phyloP scores from a whole-genome alignment of 2,888 invertebrate species.

The Trypoxylon attenuatum region DNA sequence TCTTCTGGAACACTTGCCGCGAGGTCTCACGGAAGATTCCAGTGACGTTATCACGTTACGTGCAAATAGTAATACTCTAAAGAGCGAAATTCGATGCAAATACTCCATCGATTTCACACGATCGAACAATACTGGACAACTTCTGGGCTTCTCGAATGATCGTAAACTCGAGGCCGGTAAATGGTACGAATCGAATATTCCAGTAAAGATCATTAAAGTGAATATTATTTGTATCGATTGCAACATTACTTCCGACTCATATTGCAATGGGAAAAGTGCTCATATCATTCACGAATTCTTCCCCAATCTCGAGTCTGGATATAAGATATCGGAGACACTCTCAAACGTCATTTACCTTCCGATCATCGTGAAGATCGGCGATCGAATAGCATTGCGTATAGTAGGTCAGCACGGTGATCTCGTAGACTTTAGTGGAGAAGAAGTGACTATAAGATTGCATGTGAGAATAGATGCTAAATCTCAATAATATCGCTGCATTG shows the following conservation, averaged over 20 bases:
- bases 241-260: neutral
- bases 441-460: neutral
- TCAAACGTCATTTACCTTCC: neutral
- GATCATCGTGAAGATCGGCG: neutral
- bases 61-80: neutral
- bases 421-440: neutral
- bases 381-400: neutral
- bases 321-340: neutral
- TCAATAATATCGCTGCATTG: too few species aligned
- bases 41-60: neutral
- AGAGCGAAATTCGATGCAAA: neutral
- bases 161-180: neutral
- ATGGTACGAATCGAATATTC: neutral
- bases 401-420: neutral
- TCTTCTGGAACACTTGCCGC: neutral
- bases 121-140: neutral
- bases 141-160: neutral
- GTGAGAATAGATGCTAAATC: too few species aligned
- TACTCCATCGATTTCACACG: neutral
- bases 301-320: neutral
- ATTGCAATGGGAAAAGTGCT: neutral
- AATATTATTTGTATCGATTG: neutral
- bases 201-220: neutral
- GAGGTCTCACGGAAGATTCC: too few species aligned
- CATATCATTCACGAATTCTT: slow-evolving; percentile 1